A percentile compares a stretch with the other conserved stretches of the same genome.
Conservation (phyloP, 2,888 invertebrate species). For the Drosophila ustulata region DNA sequence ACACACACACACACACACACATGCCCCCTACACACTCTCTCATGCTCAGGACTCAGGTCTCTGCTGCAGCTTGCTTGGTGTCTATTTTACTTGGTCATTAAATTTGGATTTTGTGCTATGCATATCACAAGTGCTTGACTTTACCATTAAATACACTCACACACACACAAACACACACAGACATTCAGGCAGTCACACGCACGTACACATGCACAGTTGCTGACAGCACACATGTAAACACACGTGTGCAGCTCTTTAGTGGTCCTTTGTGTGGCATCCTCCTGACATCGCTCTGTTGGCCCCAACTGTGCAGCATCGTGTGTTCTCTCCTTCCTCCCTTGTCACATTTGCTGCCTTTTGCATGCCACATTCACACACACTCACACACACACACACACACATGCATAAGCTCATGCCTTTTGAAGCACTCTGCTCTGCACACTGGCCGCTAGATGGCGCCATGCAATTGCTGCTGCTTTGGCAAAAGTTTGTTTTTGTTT, state of each 20-base stretch:
- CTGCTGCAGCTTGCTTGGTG: slow-evolving; percentile 49
- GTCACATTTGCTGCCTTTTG: slow-evolving; percentile 60
- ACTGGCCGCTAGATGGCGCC: slow-evolving; percentile 49
- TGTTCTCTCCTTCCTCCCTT: slow-evolving; percentile 1
- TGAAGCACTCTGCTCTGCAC: slow-evolving; percentile 29
- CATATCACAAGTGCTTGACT: slow-evolving; percentile 74
- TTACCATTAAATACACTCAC: slow-evolving; percentile 65
- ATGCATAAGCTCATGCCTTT: slow-evolving; percentile 4
- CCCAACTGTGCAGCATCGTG: slow-evolving; percentile 16
- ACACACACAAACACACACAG: slow-evolving; percentile 28
- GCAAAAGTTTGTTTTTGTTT: slow-evolving; percentile 40
- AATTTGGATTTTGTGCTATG: slow-evolving; percentile 76
- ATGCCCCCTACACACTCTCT: too few species aligned
- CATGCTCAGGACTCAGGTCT: not conserved
- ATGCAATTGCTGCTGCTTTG: slow-evolving; percentile 4
- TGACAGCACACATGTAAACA: slow-evolving; percentile 35
- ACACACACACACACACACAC: not conserved
- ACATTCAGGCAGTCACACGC: slow-evolving; percentile 16
- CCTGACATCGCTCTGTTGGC: slow-evolving; percentile 9
- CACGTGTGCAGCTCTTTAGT: slow-evolving; percentile 58
- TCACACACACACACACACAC: slow-evolving; percentile 10
- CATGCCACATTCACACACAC: slow-evolving; percentile 39
- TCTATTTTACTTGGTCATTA: slow-evolving; percentile 79
- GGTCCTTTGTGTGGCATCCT: slow-evolving; percentile 56
- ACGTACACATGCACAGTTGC: slow-evolving; percentile 13